Evolutionary conservation across 2,888 invertebrate genomes (phyloP), one percentile per base, ranked within the genome.

Genomic region (Panzeria rudis): DNA sequence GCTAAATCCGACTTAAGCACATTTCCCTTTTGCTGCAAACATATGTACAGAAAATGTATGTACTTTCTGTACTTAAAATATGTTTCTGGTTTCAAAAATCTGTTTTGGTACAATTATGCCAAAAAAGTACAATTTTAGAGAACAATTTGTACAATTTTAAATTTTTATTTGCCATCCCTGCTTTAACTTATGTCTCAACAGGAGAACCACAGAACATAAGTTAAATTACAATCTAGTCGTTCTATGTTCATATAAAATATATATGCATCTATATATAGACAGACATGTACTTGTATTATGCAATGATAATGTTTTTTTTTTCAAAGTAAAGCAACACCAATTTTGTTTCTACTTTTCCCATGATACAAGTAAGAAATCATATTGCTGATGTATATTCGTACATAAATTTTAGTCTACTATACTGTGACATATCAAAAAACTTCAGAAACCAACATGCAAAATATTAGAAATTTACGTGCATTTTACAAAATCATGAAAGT

Each of bases 391-490:
- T n/a, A 15, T 76, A 35, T 32, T 38, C 25, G 15, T 7, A 23
- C 9, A 32, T 7, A 73, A 32, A 29, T 25, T 11, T 69, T 20
- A 29, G 32, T 77, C 69, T 38, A 20, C n/a, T 2, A 38, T 9
- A 38, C 9, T 38, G 17, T 9, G 35, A 3, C 5, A 0, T 20
- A 50, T 15, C n/a, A 64, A 79, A 35, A 56, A 64, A 56, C 25
- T 23, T 25, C 35, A 50, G 54, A 54, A 56, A 38, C 7, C 50
- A 72, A 56, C 56, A 72, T 72, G 64, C 47, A 64, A 72, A 72
- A 56, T 44, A 80, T 72, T 56, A 15, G 35, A 56, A 79, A 80
- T 80, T 80, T 72, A 80, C 79, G 79, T 80, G 72, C 64, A 38
- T 72, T 66, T 80, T 79, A 11, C 38, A 66, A 72, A 72, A 72